phyloP scores from a whole-genome alignment of 2,888 invertebrate species.

The Sphaerophoria taeniata region DNA sequence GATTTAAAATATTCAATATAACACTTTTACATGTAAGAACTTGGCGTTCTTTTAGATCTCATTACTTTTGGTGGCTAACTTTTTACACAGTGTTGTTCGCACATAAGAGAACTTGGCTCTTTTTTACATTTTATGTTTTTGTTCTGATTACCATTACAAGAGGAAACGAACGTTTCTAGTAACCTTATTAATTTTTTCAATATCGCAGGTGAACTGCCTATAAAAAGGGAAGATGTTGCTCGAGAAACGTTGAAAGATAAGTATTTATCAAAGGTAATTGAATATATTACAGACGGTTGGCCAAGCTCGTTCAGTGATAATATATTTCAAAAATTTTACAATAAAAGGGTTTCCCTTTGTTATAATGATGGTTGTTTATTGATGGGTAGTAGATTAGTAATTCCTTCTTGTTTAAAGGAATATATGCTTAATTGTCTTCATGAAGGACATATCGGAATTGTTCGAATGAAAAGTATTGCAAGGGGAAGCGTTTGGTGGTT shows the following conservation, averaged over 20 bases:
- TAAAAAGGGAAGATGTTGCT: conserved; percentile 23
- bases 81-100: too few relatives aligned
- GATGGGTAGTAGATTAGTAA: conserved; percentile 59
- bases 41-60: too few relatives aligned
- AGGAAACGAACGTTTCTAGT: conserved; percentile 13
- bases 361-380: conserved; percentile 41
- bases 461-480: conserved; percentile 77
- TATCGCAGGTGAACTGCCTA: conserved; percentile 13
- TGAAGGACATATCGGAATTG: conserved; percentile 69
- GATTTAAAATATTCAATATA: too few relatives aligned
- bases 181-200: conserved; percentile 34
- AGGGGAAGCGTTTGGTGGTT: conserved; percentile 77
- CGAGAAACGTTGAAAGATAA: conserved; percentile 23
- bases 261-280: conserved; percentile 19
- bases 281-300: conserved; percentile 44
- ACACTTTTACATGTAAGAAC: too few relatives aligned
- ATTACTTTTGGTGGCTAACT: too few relatives aligned
- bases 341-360: neutral
- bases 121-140: too few relatives aligned
- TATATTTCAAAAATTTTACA: neutral
- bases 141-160: neutral
- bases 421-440: conserved; percentile 68
- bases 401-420: conserved; percentile 60
- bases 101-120: too few relatives aligned
- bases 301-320: conserved; percentile 43